phyloP scores from a whole-genome alignment of 1,140 invertebrate genomes.

The Drosophila melanica region DNA sequence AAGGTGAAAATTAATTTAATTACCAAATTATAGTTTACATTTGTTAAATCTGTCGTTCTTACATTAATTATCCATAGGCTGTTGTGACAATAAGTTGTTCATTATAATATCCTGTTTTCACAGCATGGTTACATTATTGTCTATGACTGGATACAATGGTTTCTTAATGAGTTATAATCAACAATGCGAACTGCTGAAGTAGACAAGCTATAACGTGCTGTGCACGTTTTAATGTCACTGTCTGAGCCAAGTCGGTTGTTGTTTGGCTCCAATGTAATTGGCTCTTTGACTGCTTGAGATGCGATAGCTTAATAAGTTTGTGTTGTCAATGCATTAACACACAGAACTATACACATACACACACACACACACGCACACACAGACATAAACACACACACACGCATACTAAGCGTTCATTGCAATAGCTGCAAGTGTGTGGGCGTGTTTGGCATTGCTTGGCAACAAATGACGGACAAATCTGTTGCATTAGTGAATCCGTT shows the following conservation, averaged over 20 bases:
- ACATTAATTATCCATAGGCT: neutral
- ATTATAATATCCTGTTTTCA: neutral
- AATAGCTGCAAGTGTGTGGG: slow-evolving; percentile 31
- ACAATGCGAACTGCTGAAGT: slow-evolving; percentile 10
- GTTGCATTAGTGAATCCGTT: slow-evolving; percentile 68
- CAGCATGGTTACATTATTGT: slow-evolving; percentile 45
- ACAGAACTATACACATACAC: slow-evolving; percentile 7
- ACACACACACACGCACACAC: slow-evolving; percentile 9
- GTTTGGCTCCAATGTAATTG: slow-evolving; percentile 20
- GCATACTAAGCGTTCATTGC: slow-evolving; percentile 28
- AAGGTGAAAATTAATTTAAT: slow-evolving; percentile 14
- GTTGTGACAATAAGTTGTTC: neutral
- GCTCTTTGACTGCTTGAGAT: neutral
- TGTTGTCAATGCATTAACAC: slow-evolving; percentile 23
- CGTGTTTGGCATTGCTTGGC: slow-evolving; percentile 32
- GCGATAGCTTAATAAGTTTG: slow-evolving; percentile 48
- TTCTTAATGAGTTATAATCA: slow-evolving; percentile 54
- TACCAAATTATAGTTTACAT: neutral
- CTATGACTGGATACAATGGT: slow-evolving; percentile 43
- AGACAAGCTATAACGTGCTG: slow-evolving; percentile 24
- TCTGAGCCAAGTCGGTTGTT: slow-evolving; percentile 26
- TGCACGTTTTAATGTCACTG: slow-evolving; percentile 7
- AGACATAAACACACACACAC: slow-evolving; percentile 16
- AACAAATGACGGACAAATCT: slow-evolving; percentile 75
- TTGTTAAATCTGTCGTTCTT: neutral